Base-by-base conservation (phyloP, 2,888 invertebrate species). In the Ramazzottius varieornatus region DNA sequence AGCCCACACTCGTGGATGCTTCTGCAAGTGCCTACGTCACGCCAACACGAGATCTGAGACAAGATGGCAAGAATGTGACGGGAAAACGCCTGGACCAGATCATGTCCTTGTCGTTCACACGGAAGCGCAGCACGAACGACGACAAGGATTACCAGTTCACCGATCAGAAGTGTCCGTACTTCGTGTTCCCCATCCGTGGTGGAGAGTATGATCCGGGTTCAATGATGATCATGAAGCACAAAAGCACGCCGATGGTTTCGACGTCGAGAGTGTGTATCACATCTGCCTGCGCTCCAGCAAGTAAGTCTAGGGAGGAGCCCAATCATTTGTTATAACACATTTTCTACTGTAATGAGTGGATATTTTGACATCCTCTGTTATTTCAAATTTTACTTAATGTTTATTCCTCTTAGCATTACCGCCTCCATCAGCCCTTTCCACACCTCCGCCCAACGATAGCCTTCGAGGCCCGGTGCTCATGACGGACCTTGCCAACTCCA, bases 151-250 rank as follows among this genome's bases (percentile, higher is more conserved):
- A 87, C 24, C 83, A 85, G 1, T 89, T 90, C 76, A 84, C 86
- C 1, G 85, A 89, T 72, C 82, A 83, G 0, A 82, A 84, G 67
- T 91, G 91, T 71, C 78, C 87, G 46, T 88, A 87, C 76, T 81
- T 91, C 79, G 85, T 90, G 82, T 91, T 87, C 80, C 85, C 88
- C 1, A 82, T 86, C 0, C 82, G 84, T 72, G 90, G 90, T 8
- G 90, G 91, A 0, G 80, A 79, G 1, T 88, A 85, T 74, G 84
- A 89, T 73, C 79, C 85, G 1, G 86, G 86, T 32, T 88, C 84
- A 76, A 90, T 89, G 75, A 85, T 87, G 69, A 87, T 87, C 33
- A 81, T 84, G 69, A 88, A 87, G 71, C 91, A 91, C 72, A 81
- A 83, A 69, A 79, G 80, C 34, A 80, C 82, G 0, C 90, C 90